Evolutionary conservation across 2,797 vertebrate species (phyloP).

Genomic region (Enteromius argenteus): DNA sequence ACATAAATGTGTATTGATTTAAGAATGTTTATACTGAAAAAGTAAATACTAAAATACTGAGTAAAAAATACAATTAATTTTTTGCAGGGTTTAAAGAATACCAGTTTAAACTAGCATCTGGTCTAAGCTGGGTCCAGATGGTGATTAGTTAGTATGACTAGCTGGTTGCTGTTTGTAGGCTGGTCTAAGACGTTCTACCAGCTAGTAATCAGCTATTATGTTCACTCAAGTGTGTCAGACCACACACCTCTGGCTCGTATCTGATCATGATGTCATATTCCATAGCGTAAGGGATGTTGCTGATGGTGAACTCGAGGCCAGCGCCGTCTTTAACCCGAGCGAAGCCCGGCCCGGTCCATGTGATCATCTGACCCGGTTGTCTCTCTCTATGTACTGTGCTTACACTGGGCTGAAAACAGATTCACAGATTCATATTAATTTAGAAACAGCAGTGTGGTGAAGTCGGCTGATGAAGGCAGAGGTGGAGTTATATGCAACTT

Average conservation of each 20-base stretch:
- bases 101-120: background rate
- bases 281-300: slow-evolving; percentile 86
- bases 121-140: background rate
- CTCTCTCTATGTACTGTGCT: slow-evolving; percentile 72
- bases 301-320: slow-evolving; percentile 83
- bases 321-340: slow-evolving; percentile 85
- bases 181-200: background rate
- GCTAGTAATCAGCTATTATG: background rate
- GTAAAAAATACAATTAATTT: background rate
- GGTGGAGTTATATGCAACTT: background rate
- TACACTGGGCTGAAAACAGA: slow-evolving; percentile 78
- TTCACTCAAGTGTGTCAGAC: background rate
- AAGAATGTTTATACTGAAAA: background rate
- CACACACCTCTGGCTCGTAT: slow-evolving; percentile 86
- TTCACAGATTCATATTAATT: slow-evolving; percentile 13
- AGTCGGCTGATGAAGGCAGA: background rate
- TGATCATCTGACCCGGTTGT: slow-evolving; percentile 75
- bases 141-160: background rate
- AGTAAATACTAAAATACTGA: background rate
- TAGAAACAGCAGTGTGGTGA: slow-evolving; percentile 13
- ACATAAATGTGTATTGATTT: background rate
- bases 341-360: slow-evolving; percentile 86
- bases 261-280: slow-evolving; percentile 89
- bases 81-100: background rate
- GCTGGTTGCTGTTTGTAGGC: background rate